A percentile compares a stretch with the other conserved stretches of the same genome.
These are phyloP conservation scores for roundworm (Caenorhabditis elegans) DNA, from an alignment of 1,140 invertebrate species.

Conservation along the genomic window DNA sequence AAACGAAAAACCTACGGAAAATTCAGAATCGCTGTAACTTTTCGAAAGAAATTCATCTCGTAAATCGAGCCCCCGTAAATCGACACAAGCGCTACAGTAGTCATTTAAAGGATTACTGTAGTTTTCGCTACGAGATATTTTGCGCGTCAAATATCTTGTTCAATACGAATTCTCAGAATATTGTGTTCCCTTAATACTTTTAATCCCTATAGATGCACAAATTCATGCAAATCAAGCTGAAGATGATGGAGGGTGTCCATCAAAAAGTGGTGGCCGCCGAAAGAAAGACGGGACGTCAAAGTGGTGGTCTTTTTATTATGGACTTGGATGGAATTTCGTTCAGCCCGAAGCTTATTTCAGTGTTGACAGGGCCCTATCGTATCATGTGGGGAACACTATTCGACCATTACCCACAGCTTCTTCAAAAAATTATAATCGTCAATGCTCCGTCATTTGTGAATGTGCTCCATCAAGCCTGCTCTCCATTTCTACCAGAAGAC, in stretches of 20 bases:
- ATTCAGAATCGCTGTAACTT: too few relatives aligned
- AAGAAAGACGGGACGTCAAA: conserved; percentile 35
- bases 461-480: conserved; percentile 45
- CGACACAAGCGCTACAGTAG: too few relatives aligned
- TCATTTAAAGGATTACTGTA: too few relatives aligned
- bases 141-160: too few relatives aligned
- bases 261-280: conserved; percentile 40
- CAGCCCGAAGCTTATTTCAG: conserved; percentile 38
- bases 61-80: too few relatives aligned
- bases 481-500: conserved; percentile 48
- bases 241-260: conserved; percentile 49
- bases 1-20: too few relatives aligned
- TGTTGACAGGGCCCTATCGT: conserved; percentile 39
- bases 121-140: too few relatives aligned
- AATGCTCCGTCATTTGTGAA: conserved; percentile 52
- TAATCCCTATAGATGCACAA: conserved; percentile 36
- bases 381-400: conserved; percentile 54
- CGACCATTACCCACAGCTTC: conserved; percentile 51
- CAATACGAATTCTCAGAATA: too few relatives aligned
- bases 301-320: conserved; percentile 48
- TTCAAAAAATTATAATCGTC: conserved; percentile 49
- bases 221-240: conserved; percentile 50
- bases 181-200: too few relatives aligned
- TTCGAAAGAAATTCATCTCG: too few relatives aligned
- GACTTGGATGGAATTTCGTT: conserved; percentile 46